Evolutionary conservation across 2,888 invertebrate species (phyloP).

Genomic region (Drepana falcataria): DNA sequence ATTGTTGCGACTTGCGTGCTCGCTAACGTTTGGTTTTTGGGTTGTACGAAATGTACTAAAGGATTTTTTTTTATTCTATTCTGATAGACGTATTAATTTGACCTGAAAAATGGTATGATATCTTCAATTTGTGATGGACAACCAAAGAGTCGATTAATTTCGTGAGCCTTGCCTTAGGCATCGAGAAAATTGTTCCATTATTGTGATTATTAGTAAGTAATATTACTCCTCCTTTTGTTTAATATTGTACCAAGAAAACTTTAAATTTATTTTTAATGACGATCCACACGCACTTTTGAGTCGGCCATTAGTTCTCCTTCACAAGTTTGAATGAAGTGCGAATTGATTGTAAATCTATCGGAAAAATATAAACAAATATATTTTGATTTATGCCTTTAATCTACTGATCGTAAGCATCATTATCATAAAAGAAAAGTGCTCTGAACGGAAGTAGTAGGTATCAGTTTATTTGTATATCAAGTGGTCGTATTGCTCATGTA

Average conservation of each 20-base stretch:
- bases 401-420: neutral
- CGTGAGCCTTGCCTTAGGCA: conserved; percentile 36
- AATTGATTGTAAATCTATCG: conserved; percentile 8
- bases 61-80: neutral
- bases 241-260: conserved; percentile 22
- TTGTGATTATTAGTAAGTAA: conserved; percentile 20
- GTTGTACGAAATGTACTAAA: conserved; percentile 8
- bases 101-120: conserved; percentile 26
- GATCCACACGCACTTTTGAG: conserved; percentile 23
- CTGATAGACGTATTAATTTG: conserved; percentile 9
- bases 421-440: neutral
- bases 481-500: conserved; percentile 36
- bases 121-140: conserved; percentile 31
- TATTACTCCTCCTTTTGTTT: conserved; percentile 18
- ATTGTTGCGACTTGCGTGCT: conserved; percentile 28
- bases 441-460: conserved; percentile 4
- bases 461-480: conserved; percentile 39
- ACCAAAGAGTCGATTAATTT: conserved; percentile 34
- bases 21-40: conserved; percentile 31
- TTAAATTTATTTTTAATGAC: conserved; percentile 32
- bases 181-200: conserved; percentile 29
- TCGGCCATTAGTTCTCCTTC: conserved; percentile 12
- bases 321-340: conserved; percentile 7
- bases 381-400: neutral
- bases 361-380: neutral